These are phyloP conservation scores for Peromyscus attwateri DNA, from an alignment of 2,797 vertebrate genomes.

Conservation along the genomic window DNA sequence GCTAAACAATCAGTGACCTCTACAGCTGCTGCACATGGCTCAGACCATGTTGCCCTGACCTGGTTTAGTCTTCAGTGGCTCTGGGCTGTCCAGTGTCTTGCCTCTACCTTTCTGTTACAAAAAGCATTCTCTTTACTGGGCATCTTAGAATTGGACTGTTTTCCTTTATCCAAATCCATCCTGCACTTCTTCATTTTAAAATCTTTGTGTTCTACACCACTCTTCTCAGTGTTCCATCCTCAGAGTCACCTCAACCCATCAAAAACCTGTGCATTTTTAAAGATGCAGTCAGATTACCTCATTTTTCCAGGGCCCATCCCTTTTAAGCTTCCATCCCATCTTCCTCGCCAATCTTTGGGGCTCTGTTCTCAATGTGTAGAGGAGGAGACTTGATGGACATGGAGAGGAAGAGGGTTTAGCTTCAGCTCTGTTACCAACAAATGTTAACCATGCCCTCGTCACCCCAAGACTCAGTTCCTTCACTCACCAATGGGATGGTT, in stretches of 20 bases:
- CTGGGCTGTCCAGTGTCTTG: no score
- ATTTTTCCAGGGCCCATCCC: background rate
- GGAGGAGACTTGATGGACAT: no score
- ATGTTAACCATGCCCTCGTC: accelerated
- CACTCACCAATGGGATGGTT: background rate
- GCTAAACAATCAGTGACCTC: accelerated
- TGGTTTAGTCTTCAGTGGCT: background rate
- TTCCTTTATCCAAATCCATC: background rate
- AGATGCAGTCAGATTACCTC: accelerated
- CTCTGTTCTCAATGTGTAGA: background rate
- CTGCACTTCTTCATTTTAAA: background rate
- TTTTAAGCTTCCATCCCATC: accelerated
- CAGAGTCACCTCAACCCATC: background rate
- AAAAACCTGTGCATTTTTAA: background rate
- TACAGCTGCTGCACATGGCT: accelerated
- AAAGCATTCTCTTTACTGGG: background rate
- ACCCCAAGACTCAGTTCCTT: background rate
- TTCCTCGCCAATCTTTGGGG: no score
- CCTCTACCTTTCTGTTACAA: background rate
- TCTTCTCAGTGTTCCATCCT: background rate
- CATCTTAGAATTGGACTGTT: background rate
- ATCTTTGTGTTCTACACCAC: background rate
- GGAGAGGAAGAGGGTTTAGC: accelerated
- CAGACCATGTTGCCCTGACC: accelerated
- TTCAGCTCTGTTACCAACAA: background rate